Evolutionary conservation across 1,140 invertebrate genomes (phyloP).

Genomic region (Apocrypta bakeri): DNA sequence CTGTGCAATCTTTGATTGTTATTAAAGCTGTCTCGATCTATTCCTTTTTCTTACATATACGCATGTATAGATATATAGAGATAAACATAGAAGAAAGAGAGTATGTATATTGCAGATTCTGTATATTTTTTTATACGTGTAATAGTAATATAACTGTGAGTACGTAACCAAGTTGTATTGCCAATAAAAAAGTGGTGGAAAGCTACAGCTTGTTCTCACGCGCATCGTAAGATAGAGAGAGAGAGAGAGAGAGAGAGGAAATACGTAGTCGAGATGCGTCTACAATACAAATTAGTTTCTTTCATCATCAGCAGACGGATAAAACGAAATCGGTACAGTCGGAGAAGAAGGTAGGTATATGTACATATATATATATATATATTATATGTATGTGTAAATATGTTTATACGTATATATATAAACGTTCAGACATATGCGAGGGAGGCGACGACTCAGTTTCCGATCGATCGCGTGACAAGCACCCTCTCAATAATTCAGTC

Average conservation of each 20-base stretch:
- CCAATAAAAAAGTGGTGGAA: neutral
- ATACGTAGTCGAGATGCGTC: neutral
- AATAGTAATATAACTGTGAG: neutral
- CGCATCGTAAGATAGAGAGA: neutral
- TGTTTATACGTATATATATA: too few relatives aligned
- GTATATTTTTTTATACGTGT: neutral
- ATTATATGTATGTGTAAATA: too few relatives aligned
- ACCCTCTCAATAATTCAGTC: slow-evolving; percentile 42
- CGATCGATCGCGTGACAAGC: neutral
- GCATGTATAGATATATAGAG: too few relatives aligned
- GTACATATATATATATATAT: too few relatives aligned
- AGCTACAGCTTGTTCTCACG: neutral
- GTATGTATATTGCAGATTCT: neutral
- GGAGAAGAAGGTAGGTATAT: neutral
- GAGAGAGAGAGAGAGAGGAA: neutral
- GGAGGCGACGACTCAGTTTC: neutral
- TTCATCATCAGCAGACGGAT: neutral
- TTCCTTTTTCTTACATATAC: neutral
- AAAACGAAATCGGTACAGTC: neutral
- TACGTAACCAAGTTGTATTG: neutral
- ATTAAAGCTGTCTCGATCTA: neutral
- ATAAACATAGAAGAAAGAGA: neutral
- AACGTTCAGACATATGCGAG: neutral
- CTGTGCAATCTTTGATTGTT: neutral
- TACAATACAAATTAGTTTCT: neutral